phyloP scores from a whole-genome alignment of 2,797 vertebrate genomes.

The Garrulus glandarius region DNA sequence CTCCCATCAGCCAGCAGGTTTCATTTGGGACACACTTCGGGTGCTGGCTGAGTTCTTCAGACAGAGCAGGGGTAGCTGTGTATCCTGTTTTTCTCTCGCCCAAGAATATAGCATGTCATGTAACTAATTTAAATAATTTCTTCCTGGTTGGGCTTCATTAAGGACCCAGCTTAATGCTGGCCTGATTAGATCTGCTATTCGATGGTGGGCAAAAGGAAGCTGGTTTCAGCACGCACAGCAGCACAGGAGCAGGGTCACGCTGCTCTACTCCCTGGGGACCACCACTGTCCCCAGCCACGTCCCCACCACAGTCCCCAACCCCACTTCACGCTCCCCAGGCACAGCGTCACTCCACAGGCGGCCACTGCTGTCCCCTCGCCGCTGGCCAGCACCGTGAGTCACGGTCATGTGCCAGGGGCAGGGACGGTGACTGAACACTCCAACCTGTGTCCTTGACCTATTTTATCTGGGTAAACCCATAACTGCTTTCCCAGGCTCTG shows the following conservation, averaged over 20 bases:
- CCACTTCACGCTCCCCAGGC: fast-evolving
- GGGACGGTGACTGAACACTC: background rate
- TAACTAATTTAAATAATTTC: background rate
- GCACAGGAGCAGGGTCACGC: fast-evolving
- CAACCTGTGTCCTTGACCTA: background rate
- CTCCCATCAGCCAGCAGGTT: background rate
- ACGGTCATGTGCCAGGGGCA: background rate
- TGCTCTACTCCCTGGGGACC: background rate
- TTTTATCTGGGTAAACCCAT: background rate
- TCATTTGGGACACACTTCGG: fast-evolving
- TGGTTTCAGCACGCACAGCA: fast-evolving
- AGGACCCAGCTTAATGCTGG: background rate
- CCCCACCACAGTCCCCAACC: background rate
- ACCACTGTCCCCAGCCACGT: background rate
- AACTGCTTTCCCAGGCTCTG: background rate
- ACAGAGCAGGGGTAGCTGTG: background rate
- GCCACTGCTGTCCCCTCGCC: background rate
- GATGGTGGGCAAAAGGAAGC: background rate
- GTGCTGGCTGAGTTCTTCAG: background rate
- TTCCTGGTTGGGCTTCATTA: background rate
- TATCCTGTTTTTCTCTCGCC: background rate
- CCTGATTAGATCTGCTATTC: background rate
- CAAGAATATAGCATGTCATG: background rate
- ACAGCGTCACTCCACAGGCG: fast-evolving
- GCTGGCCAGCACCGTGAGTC: background rate